Evolutionary conservation across 2,113 vertebrate species (phyloP).

Genomic region (Chaetodon auriga): DNA sequence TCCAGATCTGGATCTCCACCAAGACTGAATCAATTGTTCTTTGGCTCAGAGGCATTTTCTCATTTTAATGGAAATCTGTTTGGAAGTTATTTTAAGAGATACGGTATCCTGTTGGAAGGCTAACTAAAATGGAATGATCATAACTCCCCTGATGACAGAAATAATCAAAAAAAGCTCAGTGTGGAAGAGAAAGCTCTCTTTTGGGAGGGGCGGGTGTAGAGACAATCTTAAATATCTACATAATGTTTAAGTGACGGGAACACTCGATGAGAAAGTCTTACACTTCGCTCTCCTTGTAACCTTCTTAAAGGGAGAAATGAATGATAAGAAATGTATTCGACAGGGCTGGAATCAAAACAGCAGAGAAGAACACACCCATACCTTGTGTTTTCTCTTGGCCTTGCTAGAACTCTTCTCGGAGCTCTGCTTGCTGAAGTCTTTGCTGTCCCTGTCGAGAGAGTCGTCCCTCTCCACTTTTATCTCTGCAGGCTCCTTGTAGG

Average conservation of each 20-base stretch:
- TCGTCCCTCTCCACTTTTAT: conserved; percentile 92
- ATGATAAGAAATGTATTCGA: neutral
- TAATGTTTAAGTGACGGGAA: neutral
- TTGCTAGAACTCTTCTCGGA: conserved; percentile 91
- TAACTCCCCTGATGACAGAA: no score
- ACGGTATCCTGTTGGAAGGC: neutral
- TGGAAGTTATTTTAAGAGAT: conserved; percentile 10
- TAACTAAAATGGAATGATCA: neutral
- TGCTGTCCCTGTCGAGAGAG: conserved; percentile 87
- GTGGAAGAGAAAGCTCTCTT: neutral
- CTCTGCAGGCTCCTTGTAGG: conserved; percentile 90
- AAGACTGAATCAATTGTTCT: conserved; percentile 39
- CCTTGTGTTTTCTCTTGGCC: conserved; percentile 96
- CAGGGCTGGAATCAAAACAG: neutral
- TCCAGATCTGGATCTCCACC: conserved; percentile 34
- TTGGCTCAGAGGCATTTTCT: conserved; percentile 30
- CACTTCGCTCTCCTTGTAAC: neutral
- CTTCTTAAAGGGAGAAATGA: neutral
- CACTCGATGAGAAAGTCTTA: no score
- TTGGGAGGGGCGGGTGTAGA: neutral
- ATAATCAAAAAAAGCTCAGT: neutral
- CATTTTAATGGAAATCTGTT: conserved; percentile 26
- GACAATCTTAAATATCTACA: neutral
- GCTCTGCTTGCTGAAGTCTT: conserved; percentile 90
- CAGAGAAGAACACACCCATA: conserved; percentile 67